A percentile compares a stretch with the other conserved stretches of the same genome.
Evolutionary conservation across 1,140 invertebrate species (phyloP).

Genomic region (Ladona fulva): DNA sequence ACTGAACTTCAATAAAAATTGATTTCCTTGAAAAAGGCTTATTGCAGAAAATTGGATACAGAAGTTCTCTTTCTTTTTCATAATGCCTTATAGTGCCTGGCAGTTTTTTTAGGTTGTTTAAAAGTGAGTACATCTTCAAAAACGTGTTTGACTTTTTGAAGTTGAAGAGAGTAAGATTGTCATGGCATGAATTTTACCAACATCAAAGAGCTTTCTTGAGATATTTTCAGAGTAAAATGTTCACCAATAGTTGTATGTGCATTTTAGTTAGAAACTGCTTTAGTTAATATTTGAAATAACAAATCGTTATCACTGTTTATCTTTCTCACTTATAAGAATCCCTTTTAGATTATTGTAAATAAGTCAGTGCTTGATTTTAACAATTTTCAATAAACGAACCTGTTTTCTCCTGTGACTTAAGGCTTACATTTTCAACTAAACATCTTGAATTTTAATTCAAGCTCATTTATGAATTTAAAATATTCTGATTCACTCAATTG

Average conservation of each 20-base stretch:
- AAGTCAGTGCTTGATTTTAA: too few species aligned
- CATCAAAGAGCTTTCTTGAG: neutral
- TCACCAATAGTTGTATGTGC: slow-evolving; percentile 10
- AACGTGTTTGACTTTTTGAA: slow-evolving; percentile 6
- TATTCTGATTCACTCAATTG: too few species aligned
- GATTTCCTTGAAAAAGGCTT: neutral
- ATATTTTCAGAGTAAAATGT: neutral
- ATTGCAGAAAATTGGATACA: neutral
- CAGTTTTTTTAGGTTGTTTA: neutral
- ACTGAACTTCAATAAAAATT: neutral
- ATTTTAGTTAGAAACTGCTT: neutral
- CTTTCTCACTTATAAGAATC: too few species aligned
- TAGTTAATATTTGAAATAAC: neutral
- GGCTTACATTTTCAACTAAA: too few species aligned
- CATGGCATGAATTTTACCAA: neutral
- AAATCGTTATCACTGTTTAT: neutral
- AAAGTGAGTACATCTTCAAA: neutral
- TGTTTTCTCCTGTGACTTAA: too few species aligned
- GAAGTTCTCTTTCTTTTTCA: slow-evolving; percentile 1
- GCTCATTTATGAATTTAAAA: too few species aligned
- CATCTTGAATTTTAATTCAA: too few species aligned
- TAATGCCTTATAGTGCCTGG: slow-evolving; percentile 8
- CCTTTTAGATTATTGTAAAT: too few species aligned
- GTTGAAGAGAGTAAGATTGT: slow-evolving; percentile 3
- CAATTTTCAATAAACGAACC: too few species aligned